Base-by-base conservation (phyloP, 2,888 invertebrate genomes). In the Napeogenes inachia region DNA sequence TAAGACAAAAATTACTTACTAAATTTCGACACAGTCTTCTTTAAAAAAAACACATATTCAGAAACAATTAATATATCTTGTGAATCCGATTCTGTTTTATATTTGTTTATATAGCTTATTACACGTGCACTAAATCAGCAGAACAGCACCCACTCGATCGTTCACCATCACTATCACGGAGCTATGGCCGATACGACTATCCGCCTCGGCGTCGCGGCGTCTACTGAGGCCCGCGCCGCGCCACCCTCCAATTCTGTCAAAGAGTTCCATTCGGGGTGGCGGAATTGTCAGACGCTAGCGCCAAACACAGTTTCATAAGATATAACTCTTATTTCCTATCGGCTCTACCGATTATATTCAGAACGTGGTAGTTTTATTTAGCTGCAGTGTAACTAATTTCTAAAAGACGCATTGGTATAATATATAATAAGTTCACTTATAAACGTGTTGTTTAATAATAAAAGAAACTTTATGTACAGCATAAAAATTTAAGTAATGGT, bases 201-300 rank as follows among this genome's bases (percentile, higher is more conserved):
- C 66, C 78, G 67, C 69, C 77, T 70, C 79, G 72, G 73, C 68
- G 74, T 71, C 86, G 72, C 88, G 85, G 76, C 70, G 71, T 73
- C 71, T 72, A 88, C 89, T 87, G 81, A 73, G 65, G 67, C 70
- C 70, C 74, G 77, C 75, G 76, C 78, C 81, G 87, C 87, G 86
- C 88, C 86, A 81, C 79, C 81, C 81, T 81, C 81, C 77, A 80
- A 71, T 77, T 75, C 67, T 74, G 81, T 79, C 82, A 81, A 77
- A 82, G 77, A 84, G 76, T 79, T 80, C 70, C 68, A 61, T 69
- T 61, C 64, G 61, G 64, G 69, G 70, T 68, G 69, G 65, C 69
- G 75, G 73, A 76, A 75, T 80, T 79, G 77, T 80, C 75, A 77
- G 76, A 78, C 75, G 76, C 77, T 77, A 74, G 76, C 62, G 67